Evolutionary conservation across 1,140 invertebrate species (phyloP).

Genomic region (Euura lappo): DNA sequence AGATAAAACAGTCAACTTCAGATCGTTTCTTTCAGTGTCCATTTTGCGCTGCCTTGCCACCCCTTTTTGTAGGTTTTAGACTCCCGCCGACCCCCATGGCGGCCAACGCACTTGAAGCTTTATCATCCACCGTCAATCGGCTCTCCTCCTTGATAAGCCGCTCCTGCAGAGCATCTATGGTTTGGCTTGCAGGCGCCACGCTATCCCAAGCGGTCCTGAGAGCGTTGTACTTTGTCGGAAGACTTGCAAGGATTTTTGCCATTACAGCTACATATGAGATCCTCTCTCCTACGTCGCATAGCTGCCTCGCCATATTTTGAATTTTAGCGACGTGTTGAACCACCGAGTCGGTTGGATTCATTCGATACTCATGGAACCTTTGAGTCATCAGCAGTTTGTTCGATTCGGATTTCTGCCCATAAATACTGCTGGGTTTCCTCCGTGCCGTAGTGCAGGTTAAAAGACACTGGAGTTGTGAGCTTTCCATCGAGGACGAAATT

Average conservation of each 20-base stretch:
- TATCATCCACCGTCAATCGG: neutral
- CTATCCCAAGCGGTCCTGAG: neutral
- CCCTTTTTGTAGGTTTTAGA: neutral
- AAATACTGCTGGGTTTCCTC: constrained; percentile 13
- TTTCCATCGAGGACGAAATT: constrained; percentile 7
- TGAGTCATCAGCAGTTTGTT: constrained; percentile 17
- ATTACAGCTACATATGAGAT: constrained; percentile 32
- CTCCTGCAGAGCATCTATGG: constrained; percentile 10
- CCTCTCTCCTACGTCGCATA: constrained; percentile 42
- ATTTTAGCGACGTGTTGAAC: constrained; percentile 45
- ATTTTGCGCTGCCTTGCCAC: neutral
- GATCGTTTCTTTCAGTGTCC: neutral
- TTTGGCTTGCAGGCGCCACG: neutral
- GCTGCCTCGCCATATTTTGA: constrained; percentile 16
- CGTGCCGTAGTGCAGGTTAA: constrained; percentile 14
- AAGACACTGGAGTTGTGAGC: constrained; percentile 18
- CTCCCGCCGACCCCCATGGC: neutral
- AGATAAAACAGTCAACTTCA: neutral
- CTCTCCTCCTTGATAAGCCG: constrained; percentile 11
- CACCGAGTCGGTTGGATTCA: constrained; percentile 1
- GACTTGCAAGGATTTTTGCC: constrained; percentile 30
- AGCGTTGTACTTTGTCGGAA: constrained; percentile 12
- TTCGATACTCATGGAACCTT: constrained; percentile 10
- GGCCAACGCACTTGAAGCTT: neutral
- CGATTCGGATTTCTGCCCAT: constrained; percentile 14